Base-by-base conservation (phyloP, 2,888 invertebrate genomes). In the Melanostoma mellinum region DNA sequence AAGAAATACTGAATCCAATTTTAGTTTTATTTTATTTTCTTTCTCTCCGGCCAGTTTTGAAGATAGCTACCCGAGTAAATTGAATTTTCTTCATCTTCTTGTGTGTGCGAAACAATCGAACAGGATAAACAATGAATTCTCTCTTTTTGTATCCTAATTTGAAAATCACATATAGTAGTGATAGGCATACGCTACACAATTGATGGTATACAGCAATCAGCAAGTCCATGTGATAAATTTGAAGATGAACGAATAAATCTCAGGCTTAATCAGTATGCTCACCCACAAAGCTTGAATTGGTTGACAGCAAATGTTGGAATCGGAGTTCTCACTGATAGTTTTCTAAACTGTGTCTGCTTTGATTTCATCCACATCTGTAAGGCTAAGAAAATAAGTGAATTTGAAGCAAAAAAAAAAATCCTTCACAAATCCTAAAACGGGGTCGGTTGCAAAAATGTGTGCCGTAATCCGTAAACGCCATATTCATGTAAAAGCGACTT, bases 1-100 rank as follows among this genome's bases (percentile, higher is more conserved):
- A 60, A 44, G 60, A 77, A 77, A 81, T 72, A 56, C 48, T 69
- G 69, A 82, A 82, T 82, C 73, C 78, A 82, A 82, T 82, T 73
- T 82, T 52, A 56, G 9, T 42, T 72, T 38, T 63, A 60, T 53
- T 40, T 48, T 60, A 3, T 6, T 20, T 4, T 40, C 4, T 1
- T 44, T 9, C 36, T 30, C 48, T 46, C 30, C 3, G 48, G 38
- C 50, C 65, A 74, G 58, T 60, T 55, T 10, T 10, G 58, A 5
- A 10, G 20, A 53, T 10, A 58, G 52, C 40, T 48, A 20, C 42
- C 20, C n/a, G 55, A 74, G 63, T 78, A 73, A 82, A 82, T 78
- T 82, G 73, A 82, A 78, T 82, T 82, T 78, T 74, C 78, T 60
- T 82, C 63, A 73, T 77, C 69, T 73, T 20, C 56, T 52, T 42